These are phyloP conservation scores for Corynorhinus townsendii DNA, from an alignment of 2,113 vertebrate species.

Conservation along the genomic window DNA sequence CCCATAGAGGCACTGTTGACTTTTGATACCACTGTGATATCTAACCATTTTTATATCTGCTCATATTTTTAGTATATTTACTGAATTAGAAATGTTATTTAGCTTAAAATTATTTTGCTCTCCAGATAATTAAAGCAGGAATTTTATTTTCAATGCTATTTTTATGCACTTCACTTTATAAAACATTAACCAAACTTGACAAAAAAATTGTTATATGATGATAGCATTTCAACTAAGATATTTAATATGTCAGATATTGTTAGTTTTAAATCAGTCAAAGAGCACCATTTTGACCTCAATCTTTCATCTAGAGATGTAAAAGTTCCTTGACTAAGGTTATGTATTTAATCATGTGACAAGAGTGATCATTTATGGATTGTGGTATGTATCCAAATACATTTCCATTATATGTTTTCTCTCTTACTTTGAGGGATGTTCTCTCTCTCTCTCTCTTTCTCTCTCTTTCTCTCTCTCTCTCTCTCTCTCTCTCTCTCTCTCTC, in stretches of 20 bases:
- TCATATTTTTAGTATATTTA: accelerated
- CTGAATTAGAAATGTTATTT: background rate
- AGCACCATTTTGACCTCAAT: slow-evolving; percentile 26
- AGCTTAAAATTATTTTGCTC: background rate
- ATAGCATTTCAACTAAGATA: slow-evolving; percentile 54
- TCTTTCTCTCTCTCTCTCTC: too few species aligned
- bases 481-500: too few species aligned
- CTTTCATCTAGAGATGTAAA: slow-evolving; percentile 3
- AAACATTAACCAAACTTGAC: slow-evolving; percentile 65
- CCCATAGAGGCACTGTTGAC: background rate
- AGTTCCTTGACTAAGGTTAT: background rate
- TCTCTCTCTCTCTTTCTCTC: too few species aligned
- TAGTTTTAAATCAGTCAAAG: slow-evolving; percentile 55
- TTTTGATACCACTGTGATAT: background rate
- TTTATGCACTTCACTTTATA: slow-evolving; percentile 20
- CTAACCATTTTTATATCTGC: background rate
- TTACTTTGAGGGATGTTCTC: background rate
- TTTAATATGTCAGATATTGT: slow-evolving; percentile 59
- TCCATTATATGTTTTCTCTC: background rate
- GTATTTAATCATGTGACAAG: background rate
- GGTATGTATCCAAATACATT: background rate
- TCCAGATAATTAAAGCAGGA: slow-evolving; percentile 1
- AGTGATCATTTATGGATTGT: background rate
- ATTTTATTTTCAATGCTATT: slow-evolving; percentile 3
- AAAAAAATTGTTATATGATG: slow-evolving; percentile 67